These are phyloP conservation scores for Drosophila mulleri DNA, from an alignment of 2,888 invertebrate genomes.

Conservation along the genomic window DNA sequence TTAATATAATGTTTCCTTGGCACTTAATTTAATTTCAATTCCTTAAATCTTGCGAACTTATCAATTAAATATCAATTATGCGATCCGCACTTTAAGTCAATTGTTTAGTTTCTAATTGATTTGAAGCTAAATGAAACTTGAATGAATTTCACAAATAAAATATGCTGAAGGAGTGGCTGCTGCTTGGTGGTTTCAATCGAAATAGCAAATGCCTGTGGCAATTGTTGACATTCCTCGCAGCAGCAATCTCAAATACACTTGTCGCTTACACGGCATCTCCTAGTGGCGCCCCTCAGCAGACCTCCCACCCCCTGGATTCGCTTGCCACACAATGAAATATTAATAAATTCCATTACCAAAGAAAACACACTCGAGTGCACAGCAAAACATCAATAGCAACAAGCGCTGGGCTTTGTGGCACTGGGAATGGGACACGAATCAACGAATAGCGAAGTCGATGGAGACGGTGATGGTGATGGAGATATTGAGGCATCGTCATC, in stretches of 20 bases:
- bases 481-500: conserved; percentile 48
- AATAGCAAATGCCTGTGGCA: conserved; percentile 49
- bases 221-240: conserved; percentile 68
- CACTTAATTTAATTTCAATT: conserved; percentile 25
- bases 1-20: not conserved
- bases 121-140: conserved; percentile 29
- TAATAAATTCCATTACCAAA: conserved; percentile 79
- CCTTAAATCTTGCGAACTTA: conserved; percentile 1
- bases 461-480: conserved; percentile 14
- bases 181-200: conserved; percentile 27
- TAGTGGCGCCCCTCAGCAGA: not conserved
- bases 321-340: conserved; percentile 74
- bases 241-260: conserved; percentile 62
- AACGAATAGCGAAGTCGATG: not conserved
- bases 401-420: conserved; percentile 53
- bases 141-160: conserved; percentile 12
- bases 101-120: conserved; percentile 41
- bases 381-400: conserved; percentile 74
- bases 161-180: conserved; percentile 12
- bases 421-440: conserved; percentile 2
- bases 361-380: conserved; percentile 78
- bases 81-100: conserved; percentile 19
- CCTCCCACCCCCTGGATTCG: conserved; percentile 15
- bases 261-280: conserved; percentile 29
- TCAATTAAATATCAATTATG: conserved; percentile 20